Conservation (phyloP, 2,888 invertebrate genomes). For the Caenorhabditis angaria region DNA sequence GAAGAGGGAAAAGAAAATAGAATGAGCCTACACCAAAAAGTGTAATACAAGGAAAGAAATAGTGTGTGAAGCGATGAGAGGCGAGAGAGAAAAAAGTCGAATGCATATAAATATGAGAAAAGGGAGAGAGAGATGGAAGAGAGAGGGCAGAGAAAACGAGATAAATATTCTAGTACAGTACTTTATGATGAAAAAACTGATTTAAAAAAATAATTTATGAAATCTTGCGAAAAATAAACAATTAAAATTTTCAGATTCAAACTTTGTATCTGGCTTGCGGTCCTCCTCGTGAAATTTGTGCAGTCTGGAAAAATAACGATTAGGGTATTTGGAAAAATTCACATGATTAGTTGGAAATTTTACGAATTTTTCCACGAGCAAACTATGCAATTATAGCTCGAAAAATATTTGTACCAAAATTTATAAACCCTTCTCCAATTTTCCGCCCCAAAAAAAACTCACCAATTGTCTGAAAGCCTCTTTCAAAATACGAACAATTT, state of each 20-base stretch:
- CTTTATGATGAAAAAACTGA: neutral
- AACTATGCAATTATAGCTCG: neutral
- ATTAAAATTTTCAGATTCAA: neutral
- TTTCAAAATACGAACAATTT: constrained; percentile 95
- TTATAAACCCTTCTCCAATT: neutral
- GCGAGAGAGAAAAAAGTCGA: neutral
- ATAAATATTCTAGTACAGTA: neutral
- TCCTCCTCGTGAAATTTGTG: constrained; percentile 39
- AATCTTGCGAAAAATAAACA: neutral
- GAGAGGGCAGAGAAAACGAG: neutral
- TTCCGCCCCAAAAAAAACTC: constrained; percentile 9
- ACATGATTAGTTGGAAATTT: constrained; percentile 2
- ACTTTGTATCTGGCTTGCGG: constrained; percentile 39
- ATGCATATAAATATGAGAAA: neutral
- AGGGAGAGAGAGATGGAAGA: neutral
- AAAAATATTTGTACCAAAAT: constrained; percentile 1
- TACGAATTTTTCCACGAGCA: neutral
- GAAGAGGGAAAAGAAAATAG: no score
- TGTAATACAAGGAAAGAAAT: no score
- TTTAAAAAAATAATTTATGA: neutral
- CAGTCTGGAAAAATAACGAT: constrained; percentile 29
- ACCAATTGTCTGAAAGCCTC: constrained; percentile 90
- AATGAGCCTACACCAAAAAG: no score
- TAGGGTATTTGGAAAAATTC: neutral
- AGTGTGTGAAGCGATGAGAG: no score